Evolutionary conservation across 2,888 invertebrate genomes (phyloP).

Genomic region (Venusia cambrica): DNA sequence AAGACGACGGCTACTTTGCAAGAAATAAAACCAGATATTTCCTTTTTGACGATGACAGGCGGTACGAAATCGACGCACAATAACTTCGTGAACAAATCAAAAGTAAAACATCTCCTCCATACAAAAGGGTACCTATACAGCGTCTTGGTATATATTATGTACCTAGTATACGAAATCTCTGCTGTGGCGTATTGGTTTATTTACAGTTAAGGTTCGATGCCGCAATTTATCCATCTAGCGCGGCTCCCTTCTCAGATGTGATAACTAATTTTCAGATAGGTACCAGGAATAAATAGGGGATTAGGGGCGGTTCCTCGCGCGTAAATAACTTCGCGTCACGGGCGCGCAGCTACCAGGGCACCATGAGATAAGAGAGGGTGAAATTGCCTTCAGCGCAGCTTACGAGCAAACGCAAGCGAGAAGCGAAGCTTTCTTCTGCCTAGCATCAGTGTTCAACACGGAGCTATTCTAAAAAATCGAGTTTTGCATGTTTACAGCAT

Average conservation of each 20-base stretch:
- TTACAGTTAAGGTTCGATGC: constrained; percentile 39
- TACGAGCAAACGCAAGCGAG: constrained; percentile 33
- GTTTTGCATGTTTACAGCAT: constrained; percentile 32
- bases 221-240: constrained; percentile 66
- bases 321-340: constrained; percentile 77
- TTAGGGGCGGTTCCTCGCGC: constrained; percentile 71
- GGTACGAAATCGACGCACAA: constrained; percentile 22
- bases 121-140: constrained; percentile 21
- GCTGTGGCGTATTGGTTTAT: constrained; percentile 37
- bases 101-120: constrained; percentile 12
- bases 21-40: constrained; percentile 30
- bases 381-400: constrained; percentile 59
- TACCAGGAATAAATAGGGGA: constrained; percentile 78
- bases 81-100: constrained; percentile 25
- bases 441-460: constrained; percentile 25
- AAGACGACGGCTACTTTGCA: constrained; percentile 21
- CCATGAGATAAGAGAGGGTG: constrained; percentile 65
- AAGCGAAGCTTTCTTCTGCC: too few relatives aligned
- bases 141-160: too few relatives aligned
- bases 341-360: constrained; percentile 47
- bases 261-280: constrained; percentile 81
- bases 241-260: constrained; percentile 57
- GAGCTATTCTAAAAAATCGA: constrained; percentile 25
- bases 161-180: constrained; percentile 29
- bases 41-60: constrained; percentile 25